Conservation (phyloP, 2,113 vertebrate species). For the Ptilorrhoa leucosticta region DNA sequence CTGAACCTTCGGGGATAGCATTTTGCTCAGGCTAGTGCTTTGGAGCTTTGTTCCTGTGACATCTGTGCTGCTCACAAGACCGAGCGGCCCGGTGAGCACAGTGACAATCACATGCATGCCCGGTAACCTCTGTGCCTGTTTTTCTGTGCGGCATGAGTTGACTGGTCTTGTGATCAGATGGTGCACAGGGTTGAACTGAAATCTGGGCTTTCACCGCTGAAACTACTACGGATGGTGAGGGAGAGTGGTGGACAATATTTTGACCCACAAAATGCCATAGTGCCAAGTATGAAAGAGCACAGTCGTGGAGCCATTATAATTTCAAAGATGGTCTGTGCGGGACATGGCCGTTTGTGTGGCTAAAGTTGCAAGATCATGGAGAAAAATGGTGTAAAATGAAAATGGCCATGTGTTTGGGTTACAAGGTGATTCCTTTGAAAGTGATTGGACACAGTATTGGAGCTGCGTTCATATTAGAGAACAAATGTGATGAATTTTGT, state of each 20-base stretch:
- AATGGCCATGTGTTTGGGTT: neutral
- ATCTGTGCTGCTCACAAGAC: neutral
- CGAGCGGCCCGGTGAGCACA: neutral
- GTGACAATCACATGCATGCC: neutral
- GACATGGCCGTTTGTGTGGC: accelerated
- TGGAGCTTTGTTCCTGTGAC: neutral
- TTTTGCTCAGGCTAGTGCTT: neutral
- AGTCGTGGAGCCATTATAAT: accelerated
- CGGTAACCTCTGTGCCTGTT: neutral
- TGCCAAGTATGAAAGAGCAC: neutral
- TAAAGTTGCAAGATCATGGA: neutral
- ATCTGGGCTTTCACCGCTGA: neutral
- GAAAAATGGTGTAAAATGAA: neutral
- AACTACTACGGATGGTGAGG: neutral
- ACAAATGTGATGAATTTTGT: neutral
- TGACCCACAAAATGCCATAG: neutral
- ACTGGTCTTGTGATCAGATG: neutral
- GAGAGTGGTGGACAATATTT: neutral
- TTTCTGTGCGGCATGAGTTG: neutral
- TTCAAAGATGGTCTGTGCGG: neutral
- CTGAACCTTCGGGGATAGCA: neutral
- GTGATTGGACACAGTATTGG: neutral
- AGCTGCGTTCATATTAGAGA: neutral
- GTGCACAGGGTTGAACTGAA: neutral
- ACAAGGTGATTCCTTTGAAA: neutral